Evolutionary conservation across 2,888 invertebrate genomes (phyloP), one percentile per base, ranked within the genome.

Genomic region (Torymus tubicola): DNA sequence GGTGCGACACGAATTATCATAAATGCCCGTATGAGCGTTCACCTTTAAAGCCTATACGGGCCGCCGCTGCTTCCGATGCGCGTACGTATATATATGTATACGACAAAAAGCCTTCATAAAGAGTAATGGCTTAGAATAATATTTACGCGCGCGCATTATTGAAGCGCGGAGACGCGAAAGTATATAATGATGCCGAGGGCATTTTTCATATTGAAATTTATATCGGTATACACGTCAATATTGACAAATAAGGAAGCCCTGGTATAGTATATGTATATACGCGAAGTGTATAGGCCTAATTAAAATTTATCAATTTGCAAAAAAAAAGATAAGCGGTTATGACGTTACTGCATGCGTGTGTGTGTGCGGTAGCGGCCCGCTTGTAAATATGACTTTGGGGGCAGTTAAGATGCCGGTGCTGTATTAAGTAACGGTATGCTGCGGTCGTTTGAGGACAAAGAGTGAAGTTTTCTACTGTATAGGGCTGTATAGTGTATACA

Each of bases 1-100:
- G 81, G 81, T 82, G 81, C 79, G 81, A 76, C 79, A 67, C 63
- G 79, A 79, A 82, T 82, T 79, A 79, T 82, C 79, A 82, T 82
- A 82, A 79, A 75, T 76, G 76, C 76, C 74, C 78, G 74, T 71
- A 78, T 74, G 73, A 73, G 60, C 57, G 72, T 58, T 73, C 80
- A 57, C 31, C 68, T 68, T 69, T 64, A 58, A 68, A 77, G 58
- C 42, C 75, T 72, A 73, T 72, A 73, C 77, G 68, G 69, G 42
- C 42, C 42, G 42, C 42, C 42, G 55, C 73, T 71, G 61, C 73
- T 71, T 67, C 76, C 81, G 71, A 78, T 74, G 63, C 67, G 53
- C 5, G 42, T 42, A 8, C 10, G 10, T 31, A 21, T 75, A 65
- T 58, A 18, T 8, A 50, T 11, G 60, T 50, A 0, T 42, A 42